Evolutionary conservation across 2,113 vertebrate species (phyloP).

Genomic region (Phylloscopus trochiloides): DNA sequence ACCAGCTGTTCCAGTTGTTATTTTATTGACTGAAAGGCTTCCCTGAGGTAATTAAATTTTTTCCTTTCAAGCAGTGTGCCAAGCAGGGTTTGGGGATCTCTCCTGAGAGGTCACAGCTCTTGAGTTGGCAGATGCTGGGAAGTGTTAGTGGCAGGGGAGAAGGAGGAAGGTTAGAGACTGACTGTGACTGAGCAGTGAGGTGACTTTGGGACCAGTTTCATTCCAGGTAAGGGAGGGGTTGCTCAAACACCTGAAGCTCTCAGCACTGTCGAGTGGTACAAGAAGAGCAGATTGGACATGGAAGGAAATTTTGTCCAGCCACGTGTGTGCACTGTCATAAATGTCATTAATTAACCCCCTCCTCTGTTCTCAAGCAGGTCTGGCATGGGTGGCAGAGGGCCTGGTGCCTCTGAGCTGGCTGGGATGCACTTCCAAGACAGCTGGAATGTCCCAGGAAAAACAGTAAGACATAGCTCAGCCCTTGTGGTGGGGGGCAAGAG

Average conservation of each 20-base stretch:
- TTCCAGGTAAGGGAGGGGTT: not conserved
- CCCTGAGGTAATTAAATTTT: not conserved
- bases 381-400: not conserved
- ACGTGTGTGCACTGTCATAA: fast-evolving
- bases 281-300: not conserved
- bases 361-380: not conserved
- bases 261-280: fast-evolving
- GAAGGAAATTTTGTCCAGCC: not conserved
- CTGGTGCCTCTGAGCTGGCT: not conserved
- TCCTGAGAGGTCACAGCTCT: not conserved
- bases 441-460: not conserved
- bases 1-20: not conserved
- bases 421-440: not conserved
- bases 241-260: not conserved
- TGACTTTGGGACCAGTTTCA: fast-evolving
- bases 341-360: not conserved
- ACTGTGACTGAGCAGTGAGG: not conserved
- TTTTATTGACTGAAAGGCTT: not conserved
- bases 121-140: not conserved
- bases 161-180: not conserved
- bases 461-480: not conserved
- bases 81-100: not conserved
- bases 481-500: fast-evolving
- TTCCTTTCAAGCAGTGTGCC: not conserved
- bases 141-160: not conserved